Conservation (phyloP, 2,113 vertebrate genomes). For the Cyprinodon brontotheroides region DNA sequence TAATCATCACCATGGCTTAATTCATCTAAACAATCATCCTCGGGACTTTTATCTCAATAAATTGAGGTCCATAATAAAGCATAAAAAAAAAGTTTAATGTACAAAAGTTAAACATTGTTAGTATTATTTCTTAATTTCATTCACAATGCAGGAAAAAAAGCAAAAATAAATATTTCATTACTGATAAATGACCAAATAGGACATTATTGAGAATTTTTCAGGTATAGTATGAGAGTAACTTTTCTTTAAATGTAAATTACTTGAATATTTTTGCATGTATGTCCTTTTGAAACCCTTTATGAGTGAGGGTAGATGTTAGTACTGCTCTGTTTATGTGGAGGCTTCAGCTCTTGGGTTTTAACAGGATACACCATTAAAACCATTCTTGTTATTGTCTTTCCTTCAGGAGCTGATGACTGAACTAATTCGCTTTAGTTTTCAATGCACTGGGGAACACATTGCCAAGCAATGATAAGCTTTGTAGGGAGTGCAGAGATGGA, state of each 20-base stretch:
- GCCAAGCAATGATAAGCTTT: slow-evolving; percentile 93
- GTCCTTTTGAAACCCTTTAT: slow-evolving; percentile 38
- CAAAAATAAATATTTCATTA: neutral
- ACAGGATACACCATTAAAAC: slow-evolving; percentile 89
- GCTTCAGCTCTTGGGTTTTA: slow-evolving; percentile 75
- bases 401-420: slow-evolving; percentile 95
- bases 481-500: slow-evolving; percentile 81
- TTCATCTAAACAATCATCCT: neutral
- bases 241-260: neutral
- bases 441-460: slow-evolving; percentile 94
- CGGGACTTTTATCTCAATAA: neutral
- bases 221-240: neutral
- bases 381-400: slow-evolving; percentile 95
- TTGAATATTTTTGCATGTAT: slow-evolving; percentile 9
- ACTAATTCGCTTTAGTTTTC: slow-evolving; percentile 99
- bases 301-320: slow-evolving; percentile 58
- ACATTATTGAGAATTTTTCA: neutral
- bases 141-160: neutral
- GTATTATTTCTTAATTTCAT: neutral
- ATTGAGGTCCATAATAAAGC: neutral
- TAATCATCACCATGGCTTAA: neutral
- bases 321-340: slow-evolving; percentile 63
- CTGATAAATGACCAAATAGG: neutral
- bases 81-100: neutral
- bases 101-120: neutral